Percentiles rank a stretch among this genome's conserved stretches.
Evolutionary conservation across 2,797 vertebrate species (phyloP).

Genomic region (Hirundo rustica): DNA sequence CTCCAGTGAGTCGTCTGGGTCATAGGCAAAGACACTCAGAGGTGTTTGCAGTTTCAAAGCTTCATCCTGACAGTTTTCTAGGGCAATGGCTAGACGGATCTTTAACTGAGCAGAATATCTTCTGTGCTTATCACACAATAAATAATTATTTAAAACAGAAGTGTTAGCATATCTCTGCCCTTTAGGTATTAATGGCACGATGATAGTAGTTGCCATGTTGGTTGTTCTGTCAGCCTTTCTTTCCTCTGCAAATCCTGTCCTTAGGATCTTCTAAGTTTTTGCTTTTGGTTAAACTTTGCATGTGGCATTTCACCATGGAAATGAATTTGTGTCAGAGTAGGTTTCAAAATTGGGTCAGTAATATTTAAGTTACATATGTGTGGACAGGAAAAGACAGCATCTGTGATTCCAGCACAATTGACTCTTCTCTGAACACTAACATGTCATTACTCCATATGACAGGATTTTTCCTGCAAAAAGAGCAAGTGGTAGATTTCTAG

Average conservation of each 20-base stretch:
- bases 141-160: not conserved
- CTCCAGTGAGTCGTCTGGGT: not conserved
- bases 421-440: not conserved
- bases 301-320: slow-evolving; percentile 16
- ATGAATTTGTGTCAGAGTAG: slow-evolving; percentile 25
- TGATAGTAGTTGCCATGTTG: not conserved
- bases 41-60: not conserved
- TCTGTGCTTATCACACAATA: not conserved
- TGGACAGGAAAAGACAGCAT: not conserved
- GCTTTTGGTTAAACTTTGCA: slow-evolving; percentile 6
- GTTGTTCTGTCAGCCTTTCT: not conserved
- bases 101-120: not conserved
- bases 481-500: not conserved
- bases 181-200: not conserved
- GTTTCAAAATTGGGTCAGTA: slow-evolving; percentile 47
- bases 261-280: not conserved
- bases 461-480: not conserved
- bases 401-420: not conserved
- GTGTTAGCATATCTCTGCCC: not conserved
- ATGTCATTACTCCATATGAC: not conserved
- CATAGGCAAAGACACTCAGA: not conserved
- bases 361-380: not conserved
- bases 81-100: not conserved
- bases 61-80: not conserved
- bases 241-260: not conserved